Conservation (phyloP, 2,888 invertebrate species). For the Polyommatus iphigenia region DNA sequence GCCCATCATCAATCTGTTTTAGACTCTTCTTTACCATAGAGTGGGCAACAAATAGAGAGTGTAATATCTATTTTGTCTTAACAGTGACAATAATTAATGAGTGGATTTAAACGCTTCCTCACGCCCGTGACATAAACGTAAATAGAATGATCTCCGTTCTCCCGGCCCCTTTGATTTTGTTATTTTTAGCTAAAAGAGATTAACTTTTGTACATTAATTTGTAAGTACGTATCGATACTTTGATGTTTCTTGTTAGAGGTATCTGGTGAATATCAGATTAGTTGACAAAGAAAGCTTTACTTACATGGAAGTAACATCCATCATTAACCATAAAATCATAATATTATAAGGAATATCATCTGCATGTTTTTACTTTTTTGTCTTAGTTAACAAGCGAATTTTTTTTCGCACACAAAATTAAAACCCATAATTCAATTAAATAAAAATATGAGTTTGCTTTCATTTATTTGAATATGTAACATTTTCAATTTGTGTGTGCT, state of each 20-base stretch:
- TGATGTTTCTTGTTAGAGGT: slow-evolving; percentile 73
- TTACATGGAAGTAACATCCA: slow-evolving; percentile 34
- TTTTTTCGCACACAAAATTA: not conserved
- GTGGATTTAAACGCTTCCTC: slow-evolving; percentile 81
- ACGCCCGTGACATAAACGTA: slow-evolving; percentile 80
- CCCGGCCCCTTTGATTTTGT: slow-evolving; percentile 75
- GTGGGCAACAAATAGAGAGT: slow-evolving; percentile 75
- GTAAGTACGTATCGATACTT: slow-evolving; percentile 68
- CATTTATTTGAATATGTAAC: not conserved
- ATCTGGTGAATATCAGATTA: slow-evolving; percentile 73
- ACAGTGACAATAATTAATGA: slow-evolving; percentile 79
- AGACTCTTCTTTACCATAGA: slow-evolving; percentile 65
- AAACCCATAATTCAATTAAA: not conserved
- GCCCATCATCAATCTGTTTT: slow-evolving; percentile 71
- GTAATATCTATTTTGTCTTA: slow-evolving; percentile 79
- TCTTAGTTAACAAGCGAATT: not conserved
- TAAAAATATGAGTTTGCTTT: not conserved
- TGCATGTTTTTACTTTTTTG: not conserved
- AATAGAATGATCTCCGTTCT: slow-evolving; percentile 77
- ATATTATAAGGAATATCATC: not conserved
- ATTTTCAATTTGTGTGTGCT: not conserved
- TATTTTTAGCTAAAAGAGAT: slow-evolving; percentile 75
- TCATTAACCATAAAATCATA: no score
- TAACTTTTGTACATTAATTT: slow-evolving; percentile 76
- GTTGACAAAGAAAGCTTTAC: slow-evolving; percentile 43